These are phyloP conservation scores for Bos taurus DNA, from an alignment of 2,113 vertebrate genomes.

Conservation along the genomic window ARS-UCD2.0 NC_037347.1:14651001-14651500, in stretches of 20 bases:
- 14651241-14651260: constrained; percentile 49
- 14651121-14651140: constrained; percentile 30
- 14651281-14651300: constrained; percentile 36
- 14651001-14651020: constrained; percentile 28
- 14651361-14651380: not conserved
- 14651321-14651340: constrained; percentile 42
- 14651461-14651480: not conserved
- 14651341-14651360: not conserved
- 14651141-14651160: not conserved
- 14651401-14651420: constrained; percentile 10
- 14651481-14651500: not conserved
- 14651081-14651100: not conserved
- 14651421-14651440: not conserved
- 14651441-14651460: not conserved
- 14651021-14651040: constrained; percentile 32
- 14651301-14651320: constrained; percentile 32
- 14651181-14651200: not conserved
- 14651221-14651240: constrained; percentile 45
- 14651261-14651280: constrained; percentile 42
- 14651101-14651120: not conserved
- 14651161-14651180: constrained; percentile 16
- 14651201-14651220: constrained; percentile 38
- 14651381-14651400: not conserved
- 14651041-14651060: not conserved
- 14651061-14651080: not conserved